A percentile compares a stretch with the other conserved stretches of the same genome.
Evolutionary conservation across 2,113 vertebrate species (phyloP).

Genomic region (Thryonomys swinderianus): DNA sequence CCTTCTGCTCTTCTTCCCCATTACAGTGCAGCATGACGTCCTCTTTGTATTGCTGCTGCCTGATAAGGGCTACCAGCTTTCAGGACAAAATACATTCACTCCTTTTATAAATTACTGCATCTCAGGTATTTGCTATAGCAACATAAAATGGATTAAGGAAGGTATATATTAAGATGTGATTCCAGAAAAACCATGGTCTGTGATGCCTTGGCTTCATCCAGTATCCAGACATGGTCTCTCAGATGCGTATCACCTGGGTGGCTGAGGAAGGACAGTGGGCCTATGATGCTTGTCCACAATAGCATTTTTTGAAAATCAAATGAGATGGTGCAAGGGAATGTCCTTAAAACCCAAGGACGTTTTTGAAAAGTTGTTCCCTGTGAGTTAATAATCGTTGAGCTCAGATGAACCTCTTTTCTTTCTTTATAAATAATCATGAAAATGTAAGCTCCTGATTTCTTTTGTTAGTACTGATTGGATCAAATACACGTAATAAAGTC

Average conservation of each 20-base stretch:
- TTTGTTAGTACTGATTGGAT: background rate
- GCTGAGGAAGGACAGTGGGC: background rate
- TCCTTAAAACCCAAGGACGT: background rate
- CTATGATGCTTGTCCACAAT: background rate
- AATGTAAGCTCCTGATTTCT: background rate
- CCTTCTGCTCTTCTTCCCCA: background rate
- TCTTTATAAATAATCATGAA: slow-evolving; percentile 6
- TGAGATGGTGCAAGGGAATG: background rate
- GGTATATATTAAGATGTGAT: background rate
- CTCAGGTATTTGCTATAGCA: background rate
- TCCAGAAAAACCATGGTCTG: background rate
- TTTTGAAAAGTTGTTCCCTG: slow-evolving; percentile 1
- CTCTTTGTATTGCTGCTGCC: background rate
- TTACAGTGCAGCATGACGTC: background rate
- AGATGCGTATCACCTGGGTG: background rate
- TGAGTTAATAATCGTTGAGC: background rate
- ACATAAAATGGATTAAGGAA: background rate
- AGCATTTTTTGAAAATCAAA: background rate
- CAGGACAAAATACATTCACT: background rate
- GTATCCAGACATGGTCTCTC: background rate
- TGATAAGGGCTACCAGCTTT: background rate
- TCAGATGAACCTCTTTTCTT: background rate
- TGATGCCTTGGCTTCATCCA: background rate
- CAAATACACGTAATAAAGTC: background rate
- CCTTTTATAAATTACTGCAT: background rate